These are phyloP conservation scores for Colossoma macropomum DNA, from an alignment of 2,113 vertebrate genomes.

Conservation along the genomic window DNA sequence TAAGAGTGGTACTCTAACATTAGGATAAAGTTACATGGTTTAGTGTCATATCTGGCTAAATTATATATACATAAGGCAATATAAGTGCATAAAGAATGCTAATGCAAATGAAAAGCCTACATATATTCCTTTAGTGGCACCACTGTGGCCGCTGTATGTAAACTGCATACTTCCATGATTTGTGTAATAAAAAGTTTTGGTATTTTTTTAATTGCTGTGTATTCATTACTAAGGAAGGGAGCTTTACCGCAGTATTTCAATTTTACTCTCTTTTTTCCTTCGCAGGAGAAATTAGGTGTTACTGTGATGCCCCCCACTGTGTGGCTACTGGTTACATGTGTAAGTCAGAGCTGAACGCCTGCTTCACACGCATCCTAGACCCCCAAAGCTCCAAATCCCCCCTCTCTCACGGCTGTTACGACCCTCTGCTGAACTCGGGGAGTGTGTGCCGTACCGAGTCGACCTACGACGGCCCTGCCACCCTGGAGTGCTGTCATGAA, in stretches of 20 bases:
- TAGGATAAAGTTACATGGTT: too few species aligned
- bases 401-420: constrained; percentile 87
- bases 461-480: constrained; percentile 71
- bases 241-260: background rate
- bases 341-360: constrained; percentile 86
- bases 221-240: background rate
- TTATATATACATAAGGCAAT: too few species aligned
- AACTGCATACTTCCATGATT: background rate
- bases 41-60: too few species aligned
- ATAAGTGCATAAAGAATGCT: background rate
- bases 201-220: background rate
- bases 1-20: too few species aligned
- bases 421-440: constrained; percentile 79
- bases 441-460: constrained; percentile 78
- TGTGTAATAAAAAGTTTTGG: background rate
- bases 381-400: constrained; percentile 85
- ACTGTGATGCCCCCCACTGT: constrained; percentile 89
- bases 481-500: constrained; percentile 86
- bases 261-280: constrained; percentile 41
- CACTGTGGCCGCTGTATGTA: too few species aligned
- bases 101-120: background rate
- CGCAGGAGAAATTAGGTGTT: constrained; percentile 90
- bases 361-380: constrained; percentile 85
- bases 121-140: too few species aligned
- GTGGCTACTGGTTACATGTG: constrained; percentile 92